Base-by-base conservation (phyloP, 2,113 vertebrate species). In the Regulus satrapa region DNA sequence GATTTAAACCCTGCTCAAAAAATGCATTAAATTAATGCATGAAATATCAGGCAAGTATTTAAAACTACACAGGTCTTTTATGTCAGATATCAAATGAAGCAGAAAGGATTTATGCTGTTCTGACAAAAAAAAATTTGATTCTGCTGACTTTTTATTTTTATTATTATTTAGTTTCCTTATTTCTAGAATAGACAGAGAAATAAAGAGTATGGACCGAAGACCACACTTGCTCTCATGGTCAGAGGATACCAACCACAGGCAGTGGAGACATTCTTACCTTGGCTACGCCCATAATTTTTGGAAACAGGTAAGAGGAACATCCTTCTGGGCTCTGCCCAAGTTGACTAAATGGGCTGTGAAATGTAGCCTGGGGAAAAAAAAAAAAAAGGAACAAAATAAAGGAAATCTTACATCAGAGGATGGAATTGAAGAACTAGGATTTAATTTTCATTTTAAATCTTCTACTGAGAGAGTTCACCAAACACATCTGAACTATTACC, bases 261-360 rank as follows among this genome's bases (percentile, higher is more conserved):
- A 63, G 9, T 5, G 15, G 58, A 88, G 58, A 51, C 20, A 68
- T 43, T 82, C 51, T 95, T 96, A 99, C 99, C 98, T 99, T 99
- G 56, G 97, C 94, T n/a, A 90, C 10, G 10, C 99, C 98, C 99
- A 99, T 99, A 2, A 99, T 98, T 97, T 98, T 98, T 32, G 98
- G 98, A 63, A 99, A 99, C 12, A 97, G 96, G 67, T 99, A 99
- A 26, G 99, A 98, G 15, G 99, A 98, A 66, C 98, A 99, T 9
- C 98, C 98, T 95, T 99, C 99, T 5, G 98, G 98, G 91, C 95
- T 98, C 88, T 98, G 98, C 28, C 99, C 98, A 28, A 99, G 97
- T 13, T 98, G 95, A 82, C 92, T 98, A 89, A 99, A 99, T 0
- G 99, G 99, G 20, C 95, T 98, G 32, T 99, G 98, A 96, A 99